Conservation (phyloP, 2,113 vertebrate species). For the Chionodraco myersi region DNA sequence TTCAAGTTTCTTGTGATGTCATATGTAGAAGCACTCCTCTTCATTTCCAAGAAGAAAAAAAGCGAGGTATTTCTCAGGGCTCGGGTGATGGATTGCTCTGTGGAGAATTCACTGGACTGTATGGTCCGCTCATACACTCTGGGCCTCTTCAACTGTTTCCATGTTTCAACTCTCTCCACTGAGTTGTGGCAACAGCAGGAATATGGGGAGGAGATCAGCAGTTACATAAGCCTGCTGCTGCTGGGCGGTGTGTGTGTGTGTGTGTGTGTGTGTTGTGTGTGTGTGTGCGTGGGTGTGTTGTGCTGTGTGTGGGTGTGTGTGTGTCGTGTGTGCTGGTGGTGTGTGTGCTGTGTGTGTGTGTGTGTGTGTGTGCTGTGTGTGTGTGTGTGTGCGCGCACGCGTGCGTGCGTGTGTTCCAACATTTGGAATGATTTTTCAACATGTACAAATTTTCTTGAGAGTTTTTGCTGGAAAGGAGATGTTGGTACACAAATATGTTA, state of each 20-base stretch:
- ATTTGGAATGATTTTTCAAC: too few species aligned
- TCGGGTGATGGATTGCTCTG: constrained; percentile 30
- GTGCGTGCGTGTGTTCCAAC: background rate
- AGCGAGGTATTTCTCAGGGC: constrained; percentile 16
- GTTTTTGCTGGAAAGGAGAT: too few species aligned
- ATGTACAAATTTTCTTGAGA: too few species aligned
- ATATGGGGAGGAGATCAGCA: constrained; percentile 28
- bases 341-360: background rate
- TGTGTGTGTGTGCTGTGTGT: background rate
- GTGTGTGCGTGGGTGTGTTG: too few species aligned
- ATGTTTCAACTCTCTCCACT: constrained; percentile 4
- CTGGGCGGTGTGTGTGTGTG: background rate
- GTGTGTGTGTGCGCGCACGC: background rate
- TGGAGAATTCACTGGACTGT: constrained; percentile 5
- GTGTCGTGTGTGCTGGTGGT: background rate
- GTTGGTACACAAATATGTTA: too few species aligned
- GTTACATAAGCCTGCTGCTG: constrained; percentile 46
- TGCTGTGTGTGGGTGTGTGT: too few species aligned
- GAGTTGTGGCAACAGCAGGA: constrained; percentile 9
- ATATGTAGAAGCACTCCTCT: constrained; percentile 68
- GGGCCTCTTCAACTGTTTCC: constrained; percentile 18
- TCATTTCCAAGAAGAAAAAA: constrained; percentile 48
- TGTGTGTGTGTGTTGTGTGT: too few species aligned
- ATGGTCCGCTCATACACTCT: constrained; percentile 2
- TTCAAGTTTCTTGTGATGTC: constrained; percentile 84